phyloP scores from a whole-genome alignment of 2,888 invertebrate species.

The Andrena marginata region DNA sequence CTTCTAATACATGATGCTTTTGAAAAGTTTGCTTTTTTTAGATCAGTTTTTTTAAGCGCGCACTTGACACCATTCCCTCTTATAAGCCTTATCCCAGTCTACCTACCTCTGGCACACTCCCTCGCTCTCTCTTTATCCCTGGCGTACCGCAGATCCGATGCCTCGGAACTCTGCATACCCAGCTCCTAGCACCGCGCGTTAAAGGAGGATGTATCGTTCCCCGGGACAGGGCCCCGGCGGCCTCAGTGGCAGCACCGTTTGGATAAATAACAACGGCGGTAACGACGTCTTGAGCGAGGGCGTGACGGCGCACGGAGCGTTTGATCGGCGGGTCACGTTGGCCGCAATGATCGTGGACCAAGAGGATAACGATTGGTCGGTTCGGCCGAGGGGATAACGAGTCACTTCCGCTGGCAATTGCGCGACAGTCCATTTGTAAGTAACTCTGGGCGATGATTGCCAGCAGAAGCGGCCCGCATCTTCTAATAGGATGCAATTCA shows the following conservation, averaged over 20 bases:
- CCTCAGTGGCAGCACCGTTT: background rate
- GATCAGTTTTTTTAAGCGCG: slow-evolving; percentile 62
- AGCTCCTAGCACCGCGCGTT: slow-evolving; percentile 43
- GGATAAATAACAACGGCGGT: background rate
- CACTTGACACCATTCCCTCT: slow-evolving; percentile 61
- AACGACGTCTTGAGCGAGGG: slow-evolving; percentile 18
- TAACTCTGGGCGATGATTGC: slow-evolving; percentile 72
- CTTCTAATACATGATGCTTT: slow-evolving; percentile 60
- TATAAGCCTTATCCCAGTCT: slow-evolving; percentile 48
- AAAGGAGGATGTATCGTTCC: slow-evolving; percentile 54
- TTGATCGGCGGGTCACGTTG: slow-evolving; percentile 63
- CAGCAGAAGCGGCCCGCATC: slow-evolving; percentile 75
- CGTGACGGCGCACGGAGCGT: slow-evolving; percentile 5
- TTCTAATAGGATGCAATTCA: slow-evolving; percentile 76
- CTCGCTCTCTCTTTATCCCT: slow-evolving; percentile 1
- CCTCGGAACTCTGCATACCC: slow-evolving; percentile 23
- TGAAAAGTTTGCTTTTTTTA: slow-evolving; percentile 65
- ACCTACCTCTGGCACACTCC: slow-evolving; percentile 5
- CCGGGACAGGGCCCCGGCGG: background rate
- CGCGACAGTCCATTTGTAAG: slow-evolving; percentile 75
- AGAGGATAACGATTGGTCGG: slow-evolving; percentile 76
- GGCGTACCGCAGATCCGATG: slow-evolving; percentile 9
- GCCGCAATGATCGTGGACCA: slow-evolving; percentile 75
- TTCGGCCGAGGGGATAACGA: slow-evolving; percentile 80
- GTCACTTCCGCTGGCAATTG: slow-evolving; percentile 84